These are phyloP conservation scores for Lacerta bilineata DNA, from an alignment of 2,797 vertebrate species.

Conservation along the genomic window DNA sequence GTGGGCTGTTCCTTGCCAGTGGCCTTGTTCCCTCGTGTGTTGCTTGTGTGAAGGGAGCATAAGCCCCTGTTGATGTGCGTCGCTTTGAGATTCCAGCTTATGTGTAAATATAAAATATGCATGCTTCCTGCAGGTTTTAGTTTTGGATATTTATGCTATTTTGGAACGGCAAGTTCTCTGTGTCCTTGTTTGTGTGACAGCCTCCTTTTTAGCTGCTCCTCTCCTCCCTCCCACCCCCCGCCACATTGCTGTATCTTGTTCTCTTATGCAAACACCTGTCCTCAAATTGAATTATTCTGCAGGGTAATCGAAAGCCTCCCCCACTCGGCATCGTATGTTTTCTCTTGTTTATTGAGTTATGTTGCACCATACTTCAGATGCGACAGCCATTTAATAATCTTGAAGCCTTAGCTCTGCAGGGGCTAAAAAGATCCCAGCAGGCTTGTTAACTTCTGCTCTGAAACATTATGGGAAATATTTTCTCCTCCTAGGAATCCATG, in stretches of 20 bases:
- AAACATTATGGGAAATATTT: constrained; percentile 82
- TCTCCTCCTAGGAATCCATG: constrained; percentile 73
- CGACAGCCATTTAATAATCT: constrained; percentile 82
- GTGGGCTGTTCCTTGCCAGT: constrained; percentile 5
- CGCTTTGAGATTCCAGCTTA: not conserved
- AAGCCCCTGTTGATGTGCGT: constrained; percentile 25
- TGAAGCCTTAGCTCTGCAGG: constrained; percentile 82
- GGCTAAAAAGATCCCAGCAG: constrained; percentile 83
- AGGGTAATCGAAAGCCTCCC: constrained; percentile 62
- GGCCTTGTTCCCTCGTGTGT: not conserved
- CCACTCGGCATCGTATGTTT: constrained; percentile 70
- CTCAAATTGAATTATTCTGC: constrained; percentile 73
- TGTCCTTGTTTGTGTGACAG: constrained; percentile 28
- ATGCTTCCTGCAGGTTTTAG: constrained; percentile 16
- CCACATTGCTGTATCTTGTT: constrained; percentile 38
- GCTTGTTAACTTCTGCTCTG: constrained; percentile 83
- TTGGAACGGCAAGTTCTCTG: not conserved
- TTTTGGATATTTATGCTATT: not conserved
- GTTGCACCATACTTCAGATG: constrained; percentile 75
- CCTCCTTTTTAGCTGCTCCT: constrained; percentile 42
- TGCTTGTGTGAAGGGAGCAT: not conserved
- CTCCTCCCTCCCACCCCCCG: no score
- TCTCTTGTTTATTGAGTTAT: constrained; percentile 77
- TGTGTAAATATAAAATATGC: not conserved
- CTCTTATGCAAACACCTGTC: constrained; percentile 74